Evolutionary conservation across 2,113 vertebrate species (phyloP), one percentile per base, ranked within the genome.

Genomic region (Odobenus rosmarus): DNA sequence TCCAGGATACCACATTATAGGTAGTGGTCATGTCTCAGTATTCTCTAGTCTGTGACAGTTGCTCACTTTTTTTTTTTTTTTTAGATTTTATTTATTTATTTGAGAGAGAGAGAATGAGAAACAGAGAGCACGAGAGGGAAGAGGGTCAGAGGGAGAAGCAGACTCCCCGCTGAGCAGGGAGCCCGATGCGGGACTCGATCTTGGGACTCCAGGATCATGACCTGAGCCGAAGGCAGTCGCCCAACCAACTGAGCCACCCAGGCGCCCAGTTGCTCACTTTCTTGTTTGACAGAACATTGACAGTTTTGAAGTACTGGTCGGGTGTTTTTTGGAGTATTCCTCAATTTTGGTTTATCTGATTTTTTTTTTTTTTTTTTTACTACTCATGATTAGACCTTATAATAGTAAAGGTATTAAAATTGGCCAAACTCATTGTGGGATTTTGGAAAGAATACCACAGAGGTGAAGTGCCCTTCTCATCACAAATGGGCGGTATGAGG

Each of bases 321-420:
- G n/a, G 24, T 71, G 24, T 57, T 69, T 76, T 64, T 83, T 90
- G 39, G 62, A 51, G 7, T 95, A 33, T 57, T 80, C 59, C 7
- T 80, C 26, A 82, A 12, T 91, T 81, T 87, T 24, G 9, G 31
- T 96, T 71, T 77, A 85, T 85, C n/a, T 91, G 64, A 86, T 80
- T 28, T 57, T 57, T 55, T 46, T 19, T 80, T 85, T 28, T 57
- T 57, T 55, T 46, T 19, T n/a, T 31, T n/a, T 28, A 2, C 7
- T 6, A 5, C 21, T 19, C 61, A 16, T 64, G 46, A 57, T 90
- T 86, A 91, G 62, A 64, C 59, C 21, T 95, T 15, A 42, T 77
- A 23, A 46, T 86, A 81, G 51, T 74, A 49, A 77, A 95, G 64
- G 51, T 79, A 81, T 93, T 87, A 87, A 69, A 39, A 90, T 90